Base-by-base conservation (phyloP, 2,113 vertebrate species). In the Gopherus evgoodei region DNA sequence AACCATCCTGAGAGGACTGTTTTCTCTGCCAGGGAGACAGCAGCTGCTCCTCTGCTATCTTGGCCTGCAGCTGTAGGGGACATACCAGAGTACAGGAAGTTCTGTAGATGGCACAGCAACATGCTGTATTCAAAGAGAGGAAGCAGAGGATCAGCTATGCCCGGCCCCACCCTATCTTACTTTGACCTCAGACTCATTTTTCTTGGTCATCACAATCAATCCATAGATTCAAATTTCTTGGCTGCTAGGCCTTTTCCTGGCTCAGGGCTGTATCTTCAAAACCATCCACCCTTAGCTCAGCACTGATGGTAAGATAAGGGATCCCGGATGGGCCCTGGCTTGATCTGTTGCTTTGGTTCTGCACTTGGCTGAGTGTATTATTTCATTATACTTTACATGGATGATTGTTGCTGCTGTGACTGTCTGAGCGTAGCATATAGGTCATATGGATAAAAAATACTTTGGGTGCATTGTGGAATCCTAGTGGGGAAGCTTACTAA, bases 371-470 rank as follows among this genome's bases (percentile, higher is more conserved):
- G 2, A 44, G 24, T 76, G 93, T 56, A 47, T 81, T 52, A 11
- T 0, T 88, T 3, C 50, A 4, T 84, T 91, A 93, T 89, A 52
- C 17, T 54, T 83, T 27, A 76, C 2, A 16, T 1, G 6, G 14
- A 38, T 16, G 75, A 4, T 24, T 80, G 47, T 0, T 1, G 87
- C 50, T 25, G 8, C 27, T 84, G 25, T 69, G 16, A 14, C 44
- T 29, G 13, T 29, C 38, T 80, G 31, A 53, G 31, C 3, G 2
- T 8, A 47, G 17, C 4, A 9, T 56, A 6, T 29, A 44, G 47
- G 27, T 2, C 7, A 62, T 2, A 1, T 3, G 44, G 29, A 7
- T 0, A 0, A 0, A 49, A 27, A 76, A 22, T 47, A 9, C 47
- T 76, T 56, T 65, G 57, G 35, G 83, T 6, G 72, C 38, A 8